These are phyloP conservation scores for Dendrocincla tyrannina DNA, from an alignment of 2,797 vertebrate genomes.

Conservation along the genomic window DNA sequence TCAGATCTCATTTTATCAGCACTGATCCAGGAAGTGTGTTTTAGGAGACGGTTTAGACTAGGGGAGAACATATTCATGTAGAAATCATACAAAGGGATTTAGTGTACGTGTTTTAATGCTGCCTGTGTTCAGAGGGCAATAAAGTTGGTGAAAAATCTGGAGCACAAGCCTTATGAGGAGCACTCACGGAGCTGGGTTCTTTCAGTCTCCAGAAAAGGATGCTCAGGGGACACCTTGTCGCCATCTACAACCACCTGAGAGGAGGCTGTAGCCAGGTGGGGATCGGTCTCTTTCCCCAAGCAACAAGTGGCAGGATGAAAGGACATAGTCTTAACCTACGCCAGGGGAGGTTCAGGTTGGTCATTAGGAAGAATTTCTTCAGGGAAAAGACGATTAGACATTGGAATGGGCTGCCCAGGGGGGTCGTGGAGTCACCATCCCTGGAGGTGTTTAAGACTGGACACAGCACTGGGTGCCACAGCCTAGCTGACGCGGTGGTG, in stretches of 20 bases:
- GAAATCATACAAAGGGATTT: neutral
- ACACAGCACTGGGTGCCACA: neutral
- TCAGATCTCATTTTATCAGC: neutral
- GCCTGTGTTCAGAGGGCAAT: neutral
- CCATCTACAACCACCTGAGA: neutral
- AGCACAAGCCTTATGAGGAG: neutral
- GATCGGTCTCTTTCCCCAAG: neutral
- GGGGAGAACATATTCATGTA: neutral
- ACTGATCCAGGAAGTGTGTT: rapidly evolving
- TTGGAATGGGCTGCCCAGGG: neutral
- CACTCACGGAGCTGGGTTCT: neutral
- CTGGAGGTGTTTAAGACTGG: neutral
- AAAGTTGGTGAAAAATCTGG: neutral
- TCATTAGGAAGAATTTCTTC: neutral
- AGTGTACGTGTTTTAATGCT: rapidly evolving
- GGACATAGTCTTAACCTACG: neutral
- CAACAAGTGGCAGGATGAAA: neutral
- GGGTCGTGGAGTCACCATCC: neutral
- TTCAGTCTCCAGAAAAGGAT: neutral
- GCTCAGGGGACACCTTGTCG: no score
- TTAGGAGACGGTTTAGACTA: neutral
- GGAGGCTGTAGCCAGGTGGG: neutral
- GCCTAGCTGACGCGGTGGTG: neutral
- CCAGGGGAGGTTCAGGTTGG: neutral
- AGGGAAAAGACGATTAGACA: neutral